phyloP scores from a whole-genome alignment of 2,888 invertebrate genomes.

The Antheraea yamamai region DNA sequence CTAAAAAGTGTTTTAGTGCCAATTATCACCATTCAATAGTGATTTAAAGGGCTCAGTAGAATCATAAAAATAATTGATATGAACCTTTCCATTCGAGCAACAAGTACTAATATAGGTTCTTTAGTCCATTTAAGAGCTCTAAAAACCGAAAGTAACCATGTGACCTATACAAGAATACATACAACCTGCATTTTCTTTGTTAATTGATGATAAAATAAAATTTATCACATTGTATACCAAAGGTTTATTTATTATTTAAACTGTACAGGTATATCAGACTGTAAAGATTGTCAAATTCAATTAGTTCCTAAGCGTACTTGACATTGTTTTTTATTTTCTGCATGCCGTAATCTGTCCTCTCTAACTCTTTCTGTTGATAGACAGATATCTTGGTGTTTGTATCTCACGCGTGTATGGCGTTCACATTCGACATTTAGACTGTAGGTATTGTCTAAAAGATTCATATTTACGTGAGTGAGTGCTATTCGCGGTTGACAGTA shows the following conservation, averaged over 20 bases:
- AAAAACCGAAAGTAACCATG: conserved; percentile 26
- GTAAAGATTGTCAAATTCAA: too few relatives aligned
- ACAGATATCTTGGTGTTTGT: too few relatives aligned
- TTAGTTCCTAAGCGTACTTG: too few relatives aligned
- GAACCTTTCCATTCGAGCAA: conserved; percentile 34
- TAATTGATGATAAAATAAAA: background rate
- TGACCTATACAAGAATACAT: background rate
- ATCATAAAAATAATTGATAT: conserved; percentile 25
- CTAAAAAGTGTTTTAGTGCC: conserved; percentile 10
- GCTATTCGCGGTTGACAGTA: too few relatives aligned
- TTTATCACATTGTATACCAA: background rate
- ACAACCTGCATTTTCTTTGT: background rate
- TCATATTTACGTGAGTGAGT: too few relatives aligned
- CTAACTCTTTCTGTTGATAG: too few relatives aligned
- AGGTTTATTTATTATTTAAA: background rate
- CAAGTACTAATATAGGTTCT: conserved; percentile 32
- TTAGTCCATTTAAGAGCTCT: conserved; percentile 28
- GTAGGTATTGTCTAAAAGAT: too few relatives aligned
- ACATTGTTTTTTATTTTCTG: too few relatives aligned
- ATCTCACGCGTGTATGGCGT: too few relatives aligned
- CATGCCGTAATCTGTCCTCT: too few relatives aligned
- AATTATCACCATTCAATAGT: conserved; percentile 22
- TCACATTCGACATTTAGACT: too few relatives aligned
- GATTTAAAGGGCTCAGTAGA: conserved; percentile 30
- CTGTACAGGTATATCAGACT: too few relatives aligned